phyloP scores from a whole-genome alignment of 1,140 invertebrate genomes.

The Drosophila pandora region DNA sequence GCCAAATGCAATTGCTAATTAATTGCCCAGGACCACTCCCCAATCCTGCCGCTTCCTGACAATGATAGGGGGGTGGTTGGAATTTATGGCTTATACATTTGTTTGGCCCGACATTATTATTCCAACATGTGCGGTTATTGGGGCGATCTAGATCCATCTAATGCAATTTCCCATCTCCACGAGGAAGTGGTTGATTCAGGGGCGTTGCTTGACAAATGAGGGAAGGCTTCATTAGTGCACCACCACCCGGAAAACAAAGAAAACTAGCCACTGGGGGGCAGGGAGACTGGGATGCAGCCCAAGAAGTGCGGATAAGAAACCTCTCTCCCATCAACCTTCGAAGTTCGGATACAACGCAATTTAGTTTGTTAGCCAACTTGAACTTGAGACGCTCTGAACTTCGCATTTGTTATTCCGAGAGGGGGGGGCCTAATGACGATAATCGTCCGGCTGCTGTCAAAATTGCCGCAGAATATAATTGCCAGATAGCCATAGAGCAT shows the following conservation, averaged over 20 bases:
- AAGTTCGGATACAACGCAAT: constrained; percentile 36
- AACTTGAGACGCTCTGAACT: constrained; percentile 62
- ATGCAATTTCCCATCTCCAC: constrained; percentile 37
- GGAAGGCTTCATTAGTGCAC: constrained; percentile 48
- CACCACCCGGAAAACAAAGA: constrained; percentile 7
- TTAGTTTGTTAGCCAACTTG: constrained; percentile 38
- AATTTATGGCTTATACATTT: constrained; percentile 72
- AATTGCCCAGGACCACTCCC: constrained; percentile 54
- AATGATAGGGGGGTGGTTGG: constrained; percentile 8
- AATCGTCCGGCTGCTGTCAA: constrained; percentile 73
- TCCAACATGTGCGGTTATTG: constrained; percentile 72
- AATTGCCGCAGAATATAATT: constrained; percentile 77
- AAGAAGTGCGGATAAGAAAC: constrained; percentile 24
- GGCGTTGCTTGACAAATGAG: constrained; percentile 52
- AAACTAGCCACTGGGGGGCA: neutral
- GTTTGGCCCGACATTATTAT: constrained; percentile 73
- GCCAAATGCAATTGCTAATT: constrained; percentile 81
- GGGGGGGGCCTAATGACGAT: constrained; percentile 62
- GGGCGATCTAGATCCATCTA: constrained; percentile 33
- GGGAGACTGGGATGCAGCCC: constrained; percentile 1
- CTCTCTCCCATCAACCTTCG: constrained; percentile 7
- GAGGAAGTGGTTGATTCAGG: constrained; percentile 30
- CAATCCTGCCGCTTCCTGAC: neutral
- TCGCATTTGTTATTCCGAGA: constrained; percentile 27
- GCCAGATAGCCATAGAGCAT: constrained; percentile 43